Evolutionary conservation across 2,113 vertebrate species (phyloP).

Genomic region (Poeciliopsis retropinna): DNA sequence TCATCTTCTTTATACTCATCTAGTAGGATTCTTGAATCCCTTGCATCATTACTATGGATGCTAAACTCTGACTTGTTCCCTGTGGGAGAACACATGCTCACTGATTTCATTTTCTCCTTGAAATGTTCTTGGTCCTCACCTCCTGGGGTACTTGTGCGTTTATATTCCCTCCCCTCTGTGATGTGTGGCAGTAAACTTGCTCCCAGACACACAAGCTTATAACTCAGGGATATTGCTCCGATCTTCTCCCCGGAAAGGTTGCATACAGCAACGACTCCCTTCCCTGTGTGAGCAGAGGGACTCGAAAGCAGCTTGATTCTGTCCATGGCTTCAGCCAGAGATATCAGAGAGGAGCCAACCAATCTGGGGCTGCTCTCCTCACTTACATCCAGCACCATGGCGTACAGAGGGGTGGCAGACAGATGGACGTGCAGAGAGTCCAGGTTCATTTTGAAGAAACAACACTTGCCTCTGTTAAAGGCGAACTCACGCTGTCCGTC

Average conservation of each 20-base stretch:
- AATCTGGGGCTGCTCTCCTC: constrained; percentile 68
- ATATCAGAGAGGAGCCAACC: constrained; percentile 81
- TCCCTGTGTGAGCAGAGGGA: constrained; percentile 68
- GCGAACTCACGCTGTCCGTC: constrained; percentile 10
- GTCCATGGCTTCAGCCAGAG: constrained; percentile 71
- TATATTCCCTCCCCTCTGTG: constrained; percentile 19
- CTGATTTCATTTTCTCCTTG: constrained; percentile 1
- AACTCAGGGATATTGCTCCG: constrained; percentile 81
- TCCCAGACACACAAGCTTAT: constrained; percentile 82
- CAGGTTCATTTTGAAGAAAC: constrained; percentile 82
- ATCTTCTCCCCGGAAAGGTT: constrained; percentile 73
- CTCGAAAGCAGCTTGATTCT: constrained; percentile 62
- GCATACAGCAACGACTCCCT: constrained; percentile 66
- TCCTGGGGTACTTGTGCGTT: neutral
- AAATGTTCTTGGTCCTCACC: constrained; percentile 6
- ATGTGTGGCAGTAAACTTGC: constrained; percentile 63
- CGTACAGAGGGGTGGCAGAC: constrained; percentile 75
- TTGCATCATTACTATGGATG: constrained; percentile 9
- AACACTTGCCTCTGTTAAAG: constrained; percentile 87
- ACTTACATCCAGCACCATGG: constrained; percentile 75
- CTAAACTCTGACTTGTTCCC: constrained; percentile 21
- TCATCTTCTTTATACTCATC: constrained; percentile 12
- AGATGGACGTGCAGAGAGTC: constrained; percentile 65
- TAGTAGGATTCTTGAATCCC: neutral
- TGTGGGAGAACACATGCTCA: neutral